Conservation (phyloP, 2,888 invertebrate genomes). For the Clunio marinus region DNA sequence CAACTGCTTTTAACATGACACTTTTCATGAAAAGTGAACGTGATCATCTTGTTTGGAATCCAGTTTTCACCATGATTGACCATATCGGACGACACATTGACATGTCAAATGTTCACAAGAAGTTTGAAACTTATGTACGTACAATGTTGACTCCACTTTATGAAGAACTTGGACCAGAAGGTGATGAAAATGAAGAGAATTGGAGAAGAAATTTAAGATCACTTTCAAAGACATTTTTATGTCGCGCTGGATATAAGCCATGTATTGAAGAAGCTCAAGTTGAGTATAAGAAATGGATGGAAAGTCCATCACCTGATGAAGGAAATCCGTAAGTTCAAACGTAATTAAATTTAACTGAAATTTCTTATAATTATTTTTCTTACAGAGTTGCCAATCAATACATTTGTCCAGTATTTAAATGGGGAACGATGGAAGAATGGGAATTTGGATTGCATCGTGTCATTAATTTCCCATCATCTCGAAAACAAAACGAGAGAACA, state of each 20-base stretch:
- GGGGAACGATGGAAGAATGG: conserved; percentile 77
- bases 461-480: conserved; percentile 66
- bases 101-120: conserved; percentile 60
- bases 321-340: conserved; percentile 69
- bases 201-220: conserved; percentile 66
- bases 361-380: conserved; percentile 11
- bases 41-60: conserved; percentile 75
- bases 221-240: conserved; percentile 67
- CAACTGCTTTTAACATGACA: conserved; percentile 74
- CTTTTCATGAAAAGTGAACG: conserved; percentile 68
- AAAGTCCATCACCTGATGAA: conserved; percentile 66
- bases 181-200: conserved; percentile 58
- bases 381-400: conserved; percentile 68
- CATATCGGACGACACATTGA: conserved; percentile 72
- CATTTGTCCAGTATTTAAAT: conserved; percentile 77
- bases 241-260: conserved; percentile 69
- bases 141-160: conserved; percentile 67
- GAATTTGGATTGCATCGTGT: conserved; percentile 74
- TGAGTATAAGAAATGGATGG: conserved; percentile 72
- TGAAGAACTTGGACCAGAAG: conserved; percentile 59
- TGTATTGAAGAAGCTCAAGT: conserved; percentile 72
- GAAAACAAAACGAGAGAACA: conserved; percentile 70
- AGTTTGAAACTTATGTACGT: conserved; percentile 72
- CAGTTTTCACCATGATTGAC: conserved; percentile 77
- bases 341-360: conserved; percentile 17